Conservation (phyloP, 2,888 invertebrate genomes). For the Cryptocephalus primarius region DNA sequence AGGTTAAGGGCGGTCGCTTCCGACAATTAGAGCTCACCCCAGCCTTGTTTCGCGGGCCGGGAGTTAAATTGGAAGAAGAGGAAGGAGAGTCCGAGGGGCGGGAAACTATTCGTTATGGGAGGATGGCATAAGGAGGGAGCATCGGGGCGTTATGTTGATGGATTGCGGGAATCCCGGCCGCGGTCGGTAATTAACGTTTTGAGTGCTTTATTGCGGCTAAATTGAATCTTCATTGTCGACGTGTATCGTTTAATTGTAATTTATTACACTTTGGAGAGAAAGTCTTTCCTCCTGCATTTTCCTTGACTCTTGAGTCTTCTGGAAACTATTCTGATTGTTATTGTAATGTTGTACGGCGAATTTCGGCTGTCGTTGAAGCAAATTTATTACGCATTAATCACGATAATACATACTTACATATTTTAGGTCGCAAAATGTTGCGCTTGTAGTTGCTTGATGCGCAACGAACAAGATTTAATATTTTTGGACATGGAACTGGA, state of each 20-base stretch:
- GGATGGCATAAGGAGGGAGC: neutral
- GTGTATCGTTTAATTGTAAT: constrained; percentile 5
- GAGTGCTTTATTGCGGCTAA: constrained; percentile 6
- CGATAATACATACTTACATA: too few relatives aligned
- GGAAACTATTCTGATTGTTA: too few relatives aligned
- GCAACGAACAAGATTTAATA: too few relatives aligned
- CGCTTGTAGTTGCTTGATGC: too few relatives aligned
- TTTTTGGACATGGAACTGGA: too few relatives aligned
- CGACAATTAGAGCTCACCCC: constrained; percentile 7
- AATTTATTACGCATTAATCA: too few relatives aligned
- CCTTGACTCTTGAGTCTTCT: too few relatives aligned
- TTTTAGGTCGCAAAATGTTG: too few relatives aligned
- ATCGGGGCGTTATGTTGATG: constrained; percentile 11
- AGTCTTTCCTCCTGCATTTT: too few relatives aligned
- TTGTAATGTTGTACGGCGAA: too few relatives aligned
- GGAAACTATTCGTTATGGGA: too few relatives aligned
- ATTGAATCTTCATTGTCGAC: constrained; percentile 8
- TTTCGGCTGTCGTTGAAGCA: too few relatives aligned
- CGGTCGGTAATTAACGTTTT: constrained; percentile 10
- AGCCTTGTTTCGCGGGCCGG: constrained; percentile 23
- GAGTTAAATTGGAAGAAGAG: neutral
- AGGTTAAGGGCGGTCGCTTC: constrained; percentile 18
- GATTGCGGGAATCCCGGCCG: constrained; percentile 11
- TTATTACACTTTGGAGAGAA: neutral
- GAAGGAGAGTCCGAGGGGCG: neutral